A percentile compares a stretch with the other conserved stretches of the same genome.
phyloP scores from a whole-genome alignment of 2,797 vertebrate species.

The Austrolebias charrua region DNA sequence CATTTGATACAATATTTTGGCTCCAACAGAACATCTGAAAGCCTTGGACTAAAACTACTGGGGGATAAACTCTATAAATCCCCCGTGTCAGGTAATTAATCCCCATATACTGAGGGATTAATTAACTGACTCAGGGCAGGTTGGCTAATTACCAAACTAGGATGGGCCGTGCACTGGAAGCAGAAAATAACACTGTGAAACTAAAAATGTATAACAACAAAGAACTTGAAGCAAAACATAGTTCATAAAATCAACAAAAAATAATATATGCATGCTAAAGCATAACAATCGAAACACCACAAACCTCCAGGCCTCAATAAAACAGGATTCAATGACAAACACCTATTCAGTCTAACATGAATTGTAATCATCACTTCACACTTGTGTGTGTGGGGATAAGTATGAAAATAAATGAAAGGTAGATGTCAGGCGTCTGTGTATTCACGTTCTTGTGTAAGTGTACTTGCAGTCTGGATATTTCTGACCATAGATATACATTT shows the following conservation, averaged over 20 bases:
- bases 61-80: background rate
- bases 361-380: background rate
- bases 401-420: too few relatives aligned
- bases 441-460: background rate
- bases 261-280: too few relatives aligned
- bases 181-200: background rate
- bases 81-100: too few relatives aligned
- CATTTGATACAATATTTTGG: too few relatives aligned
- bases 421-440: background rate
- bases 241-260: background rate
- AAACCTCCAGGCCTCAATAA: background rate
- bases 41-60: background rate
- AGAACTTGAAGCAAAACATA: too few relatives aligned
- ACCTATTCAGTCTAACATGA: background rate
- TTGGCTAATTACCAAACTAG: background rate
- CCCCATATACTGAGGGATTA: background rate
- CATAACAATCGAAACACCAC: too few relatives aligned
- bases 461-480: slow-evolving; percentile 9
- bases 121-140: background rate
- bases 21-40: background rate
- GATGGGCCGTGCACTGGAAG: background rate
- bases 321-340: background rate
- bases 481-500: slow-evolving; percentile 27
- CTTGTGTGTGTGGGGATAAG: too few relatives aligned
- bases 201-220: too few relatives aligned